Conservation (phyloP, 2,113 vertebrate genomes). For the Podilymbus podiceps region DNA sequence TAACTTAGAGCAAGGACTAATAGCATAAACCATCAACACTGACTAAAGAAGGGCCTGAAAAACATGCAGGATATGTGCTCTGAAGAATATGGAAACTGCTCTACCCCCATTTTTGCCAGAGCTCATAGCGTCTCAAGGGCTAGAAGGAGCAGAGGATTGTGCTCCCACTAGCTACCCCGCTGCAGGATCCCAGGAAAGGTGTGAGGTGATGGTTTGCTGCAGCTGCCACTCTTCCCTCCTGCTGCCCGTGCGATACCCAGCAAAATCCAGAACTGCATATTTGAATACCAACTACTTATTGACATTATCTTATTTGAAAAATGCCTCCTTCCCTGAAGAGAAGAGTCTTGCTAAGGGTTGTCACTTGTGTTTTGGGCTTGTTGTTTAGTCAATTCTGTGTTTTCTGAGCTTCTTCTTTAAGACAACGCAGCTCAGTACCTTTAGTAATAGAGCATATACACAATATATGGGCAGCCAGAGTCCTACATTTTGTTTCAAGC, state of each 20-base stretch:
- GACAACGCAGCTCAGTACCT: not conserved
- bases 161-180: fast-evolving
- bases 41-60: not conserved
- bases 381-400: not conserved
- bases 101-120: not conserved
- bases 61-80: not conserved
- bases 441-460: not conserved
- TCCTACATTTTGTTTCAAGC: not conserved
- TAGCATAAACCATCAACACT: not conserved
- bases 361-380: not conserved
- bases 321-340: not conserved
- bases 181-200: not conserved
- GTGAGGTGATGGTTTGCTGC: not conserved
- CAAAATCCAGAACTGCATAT: not conserved
- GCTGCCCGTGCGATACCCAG: fast-evolving
- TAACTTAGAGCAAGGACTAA: not conserved
- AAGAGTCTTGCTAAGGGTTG: not conserved
- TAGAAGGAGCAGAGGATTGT: not conserved
- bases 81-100: not conserved
- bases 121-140: not conserved
- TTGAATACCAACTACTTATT: not conserved
- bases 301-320: not conserved
- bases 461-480: fast-evolving
- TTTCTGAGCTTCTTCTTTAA: not conserved
- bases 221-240: not conserved